Base-by-base conservation (phyloP, 2,797 vertebrate species). In the Masticophis lateralis region DNA sequence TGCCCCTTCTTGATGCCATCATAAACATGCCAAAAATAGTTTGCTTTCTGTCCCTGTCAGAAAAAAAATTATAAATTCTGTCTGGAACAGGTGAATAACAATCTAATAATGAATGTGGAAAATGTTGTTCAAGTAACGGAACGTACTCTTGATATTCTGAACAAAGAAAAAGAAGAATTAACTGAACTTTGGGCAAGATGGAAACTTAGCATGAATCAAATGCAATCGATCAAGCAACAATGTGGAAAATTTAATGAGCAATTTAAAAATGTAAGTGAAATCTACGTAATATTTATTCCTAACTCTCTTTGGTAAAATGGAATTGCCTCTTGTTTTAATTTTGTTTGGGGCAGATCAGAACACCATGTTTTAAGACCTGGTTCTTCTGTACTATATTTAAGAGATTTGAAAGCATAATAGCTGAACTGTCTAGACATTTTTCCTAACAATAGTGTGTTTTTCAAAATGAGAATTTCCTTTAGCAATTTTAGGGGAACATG, bases 241-340 rank as follows among this genome's bases (percentile, higher is more conserved):
- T 98, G 97, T 97, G 98, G 93, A 90, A 97, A 96, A n/a, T 98
- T 98, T 97, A 97, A 98, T 96, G 98, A 99, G 60, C 98, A 98
- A 88, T 96, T 99, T 0, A 97, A 97, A 96, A 98, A 95, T 74
- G 98, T 99, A 97, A 96, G 96, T 92, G 79, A 51, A 89, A 13
- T 2, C 11, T 90, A 25, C 10, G 10, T 60, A 69, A 13, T 51
- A 27, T 27, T 88, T 56, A 37, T 83, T n/a, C 18, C 55, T 79
- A 53, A 74, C 28, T 69, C 59, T 53, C 5, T 87, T 47, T 16
- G 83, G 10, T 66, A 32, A 55, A 61, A 9, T 27, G 47, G 13
- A 16, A 6, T 20, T 74, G 12, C 20, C 13, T 60, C 27, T 87
- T 69, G 7, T 51, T 55, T 55, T 90, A 43, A 28, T 66, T 57